Evolutionary conservation across 2,888 invertebrate genomes (phyloP).

Genomic region (Tipula unca): DNA sequence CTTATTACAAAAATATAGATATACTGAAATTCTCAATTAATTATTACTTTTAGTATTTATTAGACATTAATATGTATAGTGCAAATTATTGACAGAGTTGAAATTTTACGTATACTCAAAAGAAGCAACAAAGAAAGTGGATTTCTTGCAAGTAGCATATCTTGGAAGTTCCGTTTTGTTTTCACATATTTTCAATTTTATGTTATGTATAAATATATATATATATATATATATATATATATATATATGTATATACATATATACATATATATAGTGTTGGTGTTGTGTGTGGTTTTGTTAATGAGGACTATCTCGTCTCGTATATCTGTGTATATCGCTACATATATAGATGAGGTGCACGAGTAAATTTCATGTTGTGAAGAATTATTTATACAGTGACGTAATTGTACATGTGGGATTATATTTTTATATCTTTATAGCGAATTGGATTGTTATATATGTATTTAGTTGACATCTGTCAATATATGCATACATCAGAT

Average conservation of each 20-base stretch:
- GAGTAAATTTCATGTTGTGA: background rate
- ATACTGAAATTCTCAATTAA: background rate
- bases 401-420: background rate
- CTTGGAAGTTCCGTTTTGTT: background rate
- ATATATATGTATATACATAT: too few relatives aligned
- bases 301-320: background rate
- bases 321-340: background rate
- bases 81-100: background rate
- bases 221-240: background rate
- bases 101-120: background rate
- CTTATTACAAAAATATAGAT: background rate
- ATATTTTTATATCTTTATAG: background rate
- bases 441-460: background rate
- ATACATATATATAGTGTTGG: too few relatives aligned
- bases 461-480: background rate
- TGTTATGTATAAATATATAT: background rate
- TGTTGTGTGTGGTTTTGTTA: background rate
- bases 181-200: background rate
- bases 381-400: background rate
- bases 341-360: background rate
- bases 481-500: background rate
- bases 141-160: background rate
- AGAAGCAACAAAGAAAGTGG: conserved; percentile 8
- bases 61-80: background rate
- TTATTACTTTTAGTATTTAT: background rate